Conservation (phyloP, 2,113 vertebrate genomes). For the Gallinago jamesoni region DNA sequence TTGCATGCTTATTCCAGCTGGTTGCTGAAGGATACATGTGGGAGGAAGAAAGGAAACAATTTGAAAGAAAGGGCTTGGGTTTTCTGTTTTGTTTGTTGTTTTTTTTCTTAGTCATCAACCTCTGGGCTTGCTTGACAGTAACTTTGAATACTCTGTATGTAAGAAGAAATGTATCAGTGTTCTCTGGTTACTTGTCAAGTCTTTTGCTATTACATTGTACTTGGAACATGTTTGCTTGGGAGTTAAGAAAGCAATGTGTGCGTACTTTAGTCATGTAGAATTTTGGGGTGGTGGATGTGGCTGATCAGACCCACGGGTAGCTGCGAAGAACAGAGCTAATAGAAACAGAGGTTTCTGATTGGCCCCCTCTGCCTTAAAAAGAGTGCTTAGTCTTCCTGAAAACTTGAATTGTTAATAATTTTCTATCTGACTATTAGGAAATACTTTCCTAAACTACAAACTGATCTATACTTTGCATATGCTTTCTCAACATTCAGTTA, state of each 20-base stretch:
- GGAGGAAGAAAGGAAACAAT: slow-evolving; percentile 33
- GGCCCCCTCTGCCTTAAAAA: background rate
- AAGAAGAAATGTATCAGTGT: background rate
- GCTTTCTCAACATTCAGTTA: background rate
- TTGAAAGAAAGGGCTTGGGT: slow-evolving; percentile 5
- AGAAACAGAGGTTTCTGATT: background rate
- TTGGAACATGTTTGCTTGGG: background rate
- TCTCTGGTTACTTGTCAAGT: background rate
- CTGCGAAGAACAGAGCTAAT: background rate
- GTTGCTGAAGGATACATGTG: slow-evolving; percentile 13
- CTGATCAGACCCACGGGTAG: fast-evolving
- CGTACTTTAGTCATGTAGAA: background rate
- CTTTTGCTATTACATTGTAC: background rate
- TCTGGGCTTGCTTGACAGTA: slow-evolving; percentile 11
- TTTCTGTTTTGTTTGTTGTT: slow-evolving; percentile 7
- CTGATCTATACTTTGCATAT: background rate
- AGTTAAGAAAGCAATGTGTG: background rate
- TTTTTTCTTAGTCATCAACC: slow-evolving; percentile 19
- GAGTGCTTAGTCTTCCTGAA: background rate
- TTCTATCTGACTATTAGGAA: background rate
- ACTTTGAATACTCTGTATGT: background rate
- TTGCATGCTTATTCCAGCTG: background rate
- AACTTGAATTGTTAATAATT: background rate
- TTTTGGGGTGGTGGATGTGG: fast-evolving
- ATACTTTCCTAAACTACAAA: background rate